phyloP scores from a whole-genome alignment of 2,888 invertebrate species.

The Pachliopta kotzebuea region DNA sequence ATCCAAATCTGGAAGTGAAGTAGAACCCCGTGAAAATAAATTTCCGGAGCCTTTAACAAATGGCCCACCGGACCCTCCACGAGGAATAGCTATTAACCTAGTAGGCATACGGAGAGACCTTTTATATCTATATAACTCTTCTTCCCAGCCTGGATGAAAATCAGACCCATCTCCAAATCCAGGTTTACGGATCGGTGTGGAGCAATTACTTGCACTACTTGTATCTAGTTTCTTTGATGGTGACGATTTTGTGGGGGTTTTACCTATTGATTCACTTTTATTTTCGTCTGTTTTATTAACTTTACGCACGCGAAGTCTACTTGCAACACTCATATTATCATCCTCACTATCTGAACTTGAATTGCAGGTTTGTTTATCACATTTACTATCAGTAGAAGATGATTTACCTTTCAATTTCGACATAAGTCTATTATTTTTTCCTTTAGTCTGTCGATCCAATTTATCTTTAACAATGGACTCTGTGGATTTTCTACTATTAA shows the following conservation, averaged over 20 bases:
- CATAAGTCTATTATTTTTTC: conserved; percentile 50
- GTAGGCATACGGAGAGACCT: conserved; percentile 90
- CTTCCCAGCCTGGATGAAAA: conserved; percentile 90
- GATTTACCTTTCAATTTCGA: conserved; percentile 57
- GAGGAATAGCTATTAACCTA: conserved; percentile 88
- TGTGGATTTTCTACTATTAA: conserved; percentile 62
- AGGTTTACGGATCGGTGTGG: conserved; percentile 75
- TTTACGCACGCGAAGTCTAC: conserved; percentile 70
- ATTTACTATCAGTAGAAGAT: conserved; percentile 53
- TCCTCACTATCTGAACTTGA: conserved; percentile 69
- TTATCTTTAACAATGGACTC: conserved; percentile 57
- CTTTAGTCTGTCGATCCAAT: conserved; percentile 54
- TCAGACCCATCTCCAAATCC: conserved; percentile 85
- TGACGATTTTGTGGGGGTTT: conserved; percentile 60
- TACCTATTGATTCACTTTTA: conserved; percentile 43
- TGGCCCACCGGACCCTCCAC: conserved; percentile 82
- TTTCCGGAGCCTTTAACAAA: conserved; percentile 56
- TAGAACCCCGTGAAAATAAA: conserved; percentile 83
- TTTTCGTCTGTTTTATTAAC: conserved; percentile 70
- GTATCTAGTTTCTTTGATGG: conserved; percentile 59
- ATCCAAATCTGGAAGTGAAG: conserved; percentile 89
- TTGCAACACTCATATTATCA: conserved; percentile 62
- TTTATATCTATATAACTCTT: conserved; percentile 91
- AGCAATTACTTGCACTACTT: conserved; percentile 55
- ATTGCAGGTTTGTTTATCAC: conserved; percentile 52